phyloP scores from a whole-genome alignment of 1,140 invertebrate species.

The Philotrypesis tridentata region DNA sequence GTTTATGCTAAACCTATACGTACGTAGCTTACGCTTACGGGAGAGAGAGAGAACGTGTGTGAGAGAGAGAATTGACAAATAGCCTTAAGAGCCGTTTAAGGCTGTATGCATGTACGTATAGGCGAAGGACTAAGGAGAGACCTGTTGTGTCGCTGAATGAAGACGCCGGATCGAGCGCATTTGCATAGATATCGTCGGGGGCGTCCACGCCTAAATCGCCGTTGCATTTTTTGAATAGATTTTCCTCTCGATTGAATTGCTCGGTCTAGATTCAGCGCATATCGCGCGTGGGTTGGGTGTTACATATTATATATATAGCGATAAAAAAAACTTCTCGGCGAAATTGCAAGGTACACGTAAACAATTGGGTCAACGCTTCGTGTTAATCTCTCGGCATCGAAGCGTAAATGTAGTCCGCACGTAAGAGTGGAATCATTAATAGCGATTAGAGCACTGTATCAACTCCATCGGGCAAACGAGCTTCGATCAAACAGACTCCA shows the following conservation, averaged over 20 bases:
- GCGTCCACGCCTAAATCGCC: not conserved
- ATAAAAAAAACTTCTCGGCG: not conserved
- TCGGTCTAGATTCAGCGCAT: not conserved
- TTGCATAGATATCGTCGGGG: constrained; percentile 22
- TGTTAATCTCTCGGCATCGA: not conserved
- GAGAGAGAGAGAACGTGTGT: not conserved
- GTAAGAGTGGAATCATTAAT: not conserved
- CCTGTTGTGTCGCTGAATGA: constrained; percentile 34
- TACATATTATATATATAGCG: not conserved
- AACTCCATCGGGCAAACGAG: not conserved
- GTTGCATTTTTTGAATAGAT: not conserved
- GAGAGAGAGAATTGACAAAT: constrained; percentile 26
- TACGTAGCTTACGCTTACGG: not conserved
- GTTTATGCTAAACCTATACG: not conserved
- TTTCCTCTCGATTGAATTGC: not conserved
- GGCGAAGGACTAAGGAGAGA: not conserved
- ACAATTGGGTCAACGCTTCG: not conserved
- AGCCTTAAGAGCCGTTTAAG: constrained; percentile 12
- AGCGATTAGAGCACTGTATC: not conserved
- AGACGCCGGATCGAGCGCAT: not conserved
- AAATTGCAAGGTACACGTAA: not conserved
- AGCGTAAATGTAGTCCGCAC: not conserved
- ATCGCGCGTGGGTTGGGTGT: no score
- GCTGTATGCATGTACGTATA: not conserved
- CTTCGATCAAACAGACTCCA: not conserved